Conservation (phyloP, 2,888 invertebrate genomes). For the Sarcophaga variegata region DNA sequence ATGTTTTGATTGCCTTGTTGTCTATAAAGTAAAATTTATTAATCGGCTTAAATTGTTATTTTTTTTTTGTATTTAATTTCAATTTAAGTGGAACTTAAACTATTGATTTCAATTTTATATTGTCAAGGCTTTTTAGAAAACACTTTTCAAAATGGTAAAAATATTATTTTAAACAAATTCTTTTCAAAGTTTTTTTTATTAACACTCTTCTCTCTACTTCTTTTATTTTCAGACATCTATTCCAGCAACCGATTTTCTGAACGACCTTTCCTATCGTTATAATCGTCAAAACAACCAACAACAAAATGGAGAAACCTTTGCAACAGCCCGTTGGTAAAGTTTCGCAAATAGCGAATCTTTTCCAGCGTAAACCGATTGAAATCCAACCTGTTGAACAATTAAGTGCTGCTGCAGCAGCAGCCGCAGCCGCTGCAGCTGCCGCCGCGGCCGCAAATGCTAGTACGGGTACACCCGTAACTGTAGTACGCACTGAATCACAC, state of each 20-base stretch:
- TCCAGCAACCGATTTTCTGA: constrained; percentile 10
- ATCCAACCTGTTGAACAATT: constrained; percentile 80
- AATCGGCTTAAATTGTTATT: constrained; percentile 33
- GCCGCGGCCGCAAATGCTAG: constrained; percentile 72
- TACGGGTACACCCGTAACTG: constrained; percentile 84
- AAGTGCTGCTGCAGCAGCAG: constrained; percentile 79
- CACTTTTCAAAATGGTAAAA: constrained; percentile 45
- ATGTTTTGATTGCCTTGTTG: constrained; percentile 4
- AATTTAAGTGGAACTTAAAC: constrained; percentile 1
- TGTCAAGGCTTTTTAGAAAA: neutral
- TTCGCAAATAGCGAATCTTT: constrained; percentile 95
- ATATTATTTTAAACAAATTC: neutral
- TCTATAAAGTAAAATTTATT: constrained; percentile 7
- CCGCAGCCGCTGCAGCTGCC: constrained; percentile 78
- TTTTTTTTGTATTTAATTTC: constrained; percentile 4
- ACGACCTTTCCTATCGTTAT: constrained; percentile 24
- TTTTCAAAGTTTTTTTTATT: no score
- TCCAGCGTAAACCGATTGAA: constrained; percentile 88
- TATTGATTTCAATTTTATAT: neutral
- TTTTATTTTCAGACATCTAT: constrained; percentile 70
- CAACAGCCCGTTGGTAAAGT: constrained; percentile 87
- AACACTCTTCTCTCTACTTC: constrained; percentile 1
- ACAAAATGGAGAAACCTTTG: constrained; percentile 85
- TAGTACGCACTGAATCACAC: constrained; percentile 93
- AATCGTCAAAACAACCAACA: constrained; percentile 30